Evolutionary conservation across 2,797 vertebrate species (phyloP), one percentile per base, ranked within the genome.

Genomic region (Peromyscus melanophrys): DNA sequence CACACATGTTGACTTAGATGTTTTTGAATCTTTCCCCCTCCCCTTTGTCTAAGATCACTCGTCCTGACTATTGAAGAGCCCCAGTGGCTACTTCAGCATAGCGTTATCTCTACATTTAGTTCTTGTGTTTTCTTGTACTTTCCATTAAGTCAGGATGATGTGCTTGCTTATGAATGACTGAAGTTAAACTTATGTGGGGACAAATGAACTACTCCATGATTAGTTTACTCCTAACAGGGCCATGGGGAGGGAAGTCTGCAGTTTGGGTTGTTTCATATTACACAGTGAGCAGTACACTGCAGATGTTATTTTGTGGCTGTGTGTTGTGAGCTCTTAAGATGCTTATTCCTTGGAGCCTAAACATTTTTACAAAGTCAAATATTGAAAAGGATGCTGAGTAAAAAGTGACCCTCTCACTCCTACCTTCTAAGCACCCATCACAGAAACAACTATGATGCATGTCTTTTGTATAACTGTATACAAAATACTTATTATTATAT

Each of bases 401-500:
- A 96, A 81, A 93, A 77, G 49, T 67, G 0, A 73, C 37, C 29
- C 29, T 92, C 9, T 37, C 7, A 37, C 29, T 90, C 12, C 25
- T 14, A 31, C 6, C 10, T 4, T 59, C 21, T 86, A 46, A 25
- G 27, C 27, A 65, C 27, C 43, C 12, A 90, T 87, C n/a, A 11
- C 17, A 87, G 78, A 82, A 52, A 61, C 69, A 88, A 27, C 34
- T 78, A 67, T 43, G 59, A 92, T 29, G 4, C 1, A 93, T 86
- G 89, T 89, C 43, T 95, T 97, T 94, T 95, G 37, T 94, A 46
- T 89, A 31, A 2, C 49, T 81, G 61, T 71, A 89, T 89, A 31
- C 4, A 63, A 88, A 90, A 55, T 25, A 81, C 67, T 82, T 89
- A 77, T 7, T 76, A 46, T 14, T 52, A 7, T 52, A 37, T 84